Percentiles rank a stretch among this genome's conserved stretches.
These are phyloP conservation scores for Oncopeltus fasciatus DNA, from an alignment of 1,140 invertebrate species.

Conservation along the genomic window DNA sequence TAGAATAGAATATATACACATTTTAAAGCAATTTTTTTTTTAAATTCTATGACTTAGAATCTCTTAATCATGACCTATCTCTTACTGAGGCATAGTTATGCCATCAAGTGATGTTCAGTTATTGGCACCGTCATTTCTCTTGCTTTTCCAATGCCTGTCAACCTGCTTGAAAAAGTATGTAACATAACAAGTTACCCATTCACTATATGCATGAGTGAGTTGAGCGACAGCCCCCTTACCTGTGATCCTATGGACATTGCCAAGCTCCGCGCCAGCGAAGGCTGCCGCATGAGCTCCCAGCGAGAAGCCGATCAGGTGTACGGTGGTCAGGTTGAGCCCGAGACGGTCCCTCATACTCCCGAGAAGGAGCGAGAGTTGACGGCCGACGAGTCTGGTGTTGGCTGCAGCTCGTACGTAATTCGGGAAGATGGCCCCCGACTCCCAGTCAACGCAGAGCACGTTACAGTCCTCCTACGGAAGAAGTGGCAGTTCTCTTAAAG, in stretches of 20 bases:
- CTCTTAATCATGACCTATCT: too few species aligned
- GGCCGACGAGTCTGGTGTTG: constrained; percentile 81
- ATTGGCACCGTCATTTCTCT: too few species aligned
- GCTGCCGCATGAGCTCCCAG: constrained; percentile 84
- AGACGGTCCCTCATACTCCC: constrained; percentile 37
- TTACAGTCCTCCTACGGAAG: constrained; percentile 64
- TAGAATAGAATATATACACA: too few species aligned
- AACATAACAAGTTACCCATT: too few species aligned
- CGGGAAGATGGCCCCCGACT: constrained; percentile 73
- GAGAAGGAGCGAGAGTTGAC: constrained; percentile 69
- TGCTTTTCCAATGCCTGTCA: too few species aligned
- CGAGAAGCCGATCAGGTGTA: constrained; percentile 84
- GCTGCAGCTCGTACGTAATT: constrained; percentile 87
- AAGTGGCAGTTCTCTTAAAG: not conserved
- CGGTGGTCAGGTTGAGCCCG: constrained; percentile 40
- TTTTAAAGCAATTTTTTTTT: too few species aligned
- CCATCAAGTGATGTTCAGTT: too few species aligned
- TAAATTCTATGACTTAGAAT: too few species aligned
- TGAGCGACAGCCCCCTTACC: too few species aligned
- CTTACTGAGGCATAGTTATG: too few species aligned
- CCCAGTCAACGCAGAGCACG: constrained; percentile 89
- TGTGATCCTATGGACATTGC: constrained; percentile 72
- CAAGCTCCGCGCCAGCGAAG: constrained; percentile 74
- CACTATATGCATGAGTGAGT: too few species aligned
- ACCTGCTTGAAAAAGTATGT: too few species aligned